Percentiles rank a stretch among this genome's conserved stretches.
These are phyloP conservation scores for Anoura caudifer DNA, from an alignment of 2,113 vertebrate genomes.

Conservation along the genomic window DNA sequence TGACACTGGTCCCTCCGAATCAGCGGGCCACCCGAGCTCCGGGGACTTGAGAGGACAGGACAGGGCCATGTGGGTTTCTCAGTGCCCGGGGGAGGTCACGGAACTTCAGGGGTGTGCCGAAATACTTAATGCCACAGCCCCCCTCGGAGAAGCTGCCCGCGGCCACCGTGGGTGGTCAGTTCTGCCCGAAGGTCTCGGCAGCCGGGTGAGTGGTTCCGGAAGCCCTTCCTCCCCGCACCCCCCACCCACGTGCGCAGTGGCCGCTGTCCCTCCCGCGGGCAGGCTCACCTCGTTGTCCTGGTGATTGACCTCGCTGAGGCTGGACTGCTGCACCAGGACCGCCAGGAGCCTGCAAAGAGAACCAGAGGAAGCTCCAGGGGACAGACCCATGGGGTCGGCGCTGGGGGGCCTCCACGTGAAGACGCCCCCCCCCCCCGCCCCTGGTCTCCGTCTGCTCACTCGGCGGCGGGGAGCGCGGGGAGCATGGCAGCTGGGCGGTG, in stretches of 20 bases:
- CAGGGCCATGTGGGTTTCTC: conserved; percentile 24
- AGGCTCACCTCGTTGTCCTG: conserved; percentile 90
- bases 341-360: conserved; percentile 84
- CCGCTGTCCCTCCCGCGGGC: too few relatives aligned
- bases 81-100: conserved; percentile 29
- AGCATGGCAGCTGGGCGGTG: too few relatives aligned
- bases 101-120: not conserved
- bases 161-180: not conserved
- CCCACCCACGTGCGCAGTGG: too few relatives aligned
- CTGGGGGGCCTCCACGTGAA: too few relatives aligned
- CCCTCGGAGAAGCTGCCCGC: not conserved
- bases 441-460: too few relatives aligned
- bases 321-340: conserved; percentile 88
- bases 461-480: too few relatives aligned
- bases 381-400: not conserved
- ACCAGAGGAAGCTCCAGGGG: not conserved
- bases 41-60: not conserved
- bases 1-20: too few relatives aligned
- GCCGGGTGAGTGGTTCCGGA: too few relatives aligned
- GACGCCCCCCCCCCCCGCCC: too few relatives aligned
- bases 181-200: not conserved
- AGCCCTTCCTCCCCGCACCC: too few relatives aligned
- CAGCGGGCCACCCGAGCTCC: not conserved
- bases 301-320: conserved; percentile 89
- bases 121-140: conserved; percentile 13